Evolutionary conservation across 2,888 invertebrate genomes (phyloP).

Genomic region (Rhabditophanes sp.): DNA sequence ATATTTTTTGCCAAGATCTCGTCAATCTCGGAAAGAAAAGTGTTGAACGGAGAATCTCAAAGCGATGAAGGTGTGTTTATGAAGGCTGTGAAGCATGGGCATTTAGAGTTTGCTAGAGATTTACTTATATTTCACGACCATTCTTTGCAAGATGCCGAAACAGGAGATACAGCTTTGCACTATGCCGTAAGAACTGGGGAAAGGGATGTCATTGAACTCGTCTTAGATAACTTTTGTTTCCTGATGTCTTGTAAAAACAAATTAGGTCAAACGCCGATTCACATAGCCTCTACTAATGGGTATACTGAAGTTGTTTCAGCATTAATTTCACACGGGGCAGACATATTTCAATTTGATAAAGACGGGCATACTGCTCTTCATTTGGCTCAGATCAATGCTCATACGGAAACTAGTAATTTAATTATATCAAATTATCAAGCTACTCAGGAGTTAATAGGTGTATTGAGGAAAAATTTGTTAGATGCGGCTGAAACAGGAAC

Average conservation of each 20-base stretch:
- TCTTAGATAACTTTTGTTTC: constrained; percentile 50
- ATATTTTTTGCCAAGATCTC: no score
- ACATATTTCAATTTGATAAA: constrained; percentile 52
- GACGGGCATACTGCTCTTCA: constrained; percentile 60
- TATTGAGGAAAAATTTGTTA: no score
- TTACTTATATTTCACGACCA: constrained; percentile 77
- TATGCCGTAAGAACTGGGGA: constrained; percentile 74
- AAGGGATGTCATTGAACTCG: constrained; percentile 58
- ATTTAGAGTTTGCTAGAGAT: no score
- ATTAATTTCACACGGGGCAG: constrained; percentile 57
- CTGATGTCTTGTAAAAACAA: constrained; percentile 21
- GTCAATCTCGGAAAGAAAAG: no score
- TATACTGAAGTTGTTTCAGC: constrained; percentile 57
- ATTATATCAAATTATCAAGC: no score
- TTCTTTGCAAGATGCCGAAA: constrained; percentile 71
- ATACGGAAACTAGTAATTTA: constrained; percentile 43
- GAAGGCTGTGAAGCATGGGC: no score
- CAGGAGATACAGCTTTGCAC: constrained; percentile 78
- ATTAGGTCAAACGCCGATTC: constrained; percentile 58
- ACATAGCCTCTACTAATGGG: constrained; percentile 65
- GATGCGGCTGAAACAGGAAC: no score
- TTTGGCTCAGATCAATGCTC: constrained; percentile 57
- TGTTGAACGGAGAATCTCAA: no score
- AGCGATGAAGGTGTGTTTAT: no score
- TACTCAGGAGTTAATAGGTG: no score